Evolutionary conservation across 2,113 vertebrate species (phyloP).

Genomic region (Prunella fulvescens): DNA sequence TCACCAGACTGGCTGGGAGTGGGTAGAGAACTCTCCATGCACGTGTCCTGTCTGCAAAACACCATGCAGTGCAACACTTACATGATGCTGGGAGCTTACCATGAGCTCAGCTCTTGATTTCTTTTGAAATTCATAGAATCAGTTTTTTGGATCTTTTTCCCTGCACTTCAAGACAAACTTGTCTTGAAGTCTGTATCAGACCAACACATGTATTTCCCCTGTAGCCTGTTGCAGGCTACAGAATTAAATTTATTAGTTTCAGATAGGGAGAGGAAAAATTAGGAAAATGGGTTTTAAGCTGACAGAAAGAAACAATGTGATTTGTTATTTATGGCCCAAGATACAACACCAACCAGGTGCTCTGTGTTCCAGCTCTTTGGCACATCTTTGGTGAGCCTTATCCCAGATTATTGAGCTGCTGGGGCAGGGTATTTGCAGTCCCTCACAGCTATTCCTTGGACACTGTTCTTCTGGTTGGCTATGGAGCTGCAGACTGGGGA

Average conservation of each 20-base stretch:
- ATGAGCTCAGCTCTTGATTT: background rate
- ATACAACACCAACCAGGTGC: background rate
- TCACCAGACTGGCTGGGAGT: background rate
- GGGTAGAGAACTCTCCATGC: background rate
- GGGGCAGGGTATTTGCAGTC: background rate
- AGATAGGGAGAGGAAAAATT: background rate
- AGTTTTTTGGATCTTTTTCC: background rate
- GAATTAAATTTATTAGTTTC: background rate
- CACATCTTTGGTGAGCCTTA: accelerated
- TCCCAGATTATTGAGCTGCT: background rate
- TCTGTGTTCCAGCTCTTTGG: background rate
- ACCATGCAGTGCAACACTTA: background rate
- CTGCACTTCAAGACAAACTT: background rate
- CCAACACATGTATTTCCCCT: background rate
- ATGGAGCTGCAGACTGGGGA: background rate
- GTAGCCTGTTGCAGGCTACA: background rate
- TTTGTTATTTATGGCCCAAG: background rate
- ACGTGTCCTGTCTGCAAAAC: background rate
- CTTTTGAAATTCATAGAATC: background rate
- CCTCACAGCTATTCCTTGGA: background rate
- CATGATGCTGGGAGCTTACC: background rate
- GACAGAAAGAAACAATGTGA: background rate
- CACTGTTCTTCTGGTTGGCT: background rate
- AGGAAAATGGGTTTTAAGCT: background rate
- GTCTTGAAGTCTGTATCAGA: background rate